Evolutionary conservation across 2,113 vertebrate species (phyloP).

Genomic region (Uria aalge): DNA sequence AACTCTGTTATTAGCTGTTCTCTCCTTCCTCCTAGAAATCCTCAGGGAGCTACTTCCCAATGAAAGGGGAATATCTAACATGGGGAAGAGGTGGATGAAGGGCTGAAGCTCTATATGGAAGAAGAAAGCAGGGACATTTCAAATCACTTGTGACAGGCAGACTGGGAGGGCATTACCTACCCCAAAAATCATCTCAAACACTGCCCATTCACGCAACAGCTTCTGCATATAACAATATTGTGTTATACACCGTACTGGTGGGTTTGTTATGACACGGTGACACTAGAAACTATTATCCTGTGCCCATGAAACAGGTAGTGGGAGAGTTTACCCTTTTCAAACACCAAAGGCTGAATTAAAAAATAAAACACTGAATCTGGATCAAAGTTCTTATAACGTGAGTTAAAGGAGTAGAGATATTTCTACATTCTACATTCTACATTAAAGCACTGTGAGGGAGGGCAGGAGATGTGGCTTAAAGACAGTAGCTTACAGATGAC

Average conservation of each 20-base stretch:
- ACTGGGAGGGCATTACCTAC: neutral
- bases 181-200: neutral
- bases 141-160: neutral
- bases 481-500: neutral
- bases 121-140: neutral
- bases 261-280: neutral
- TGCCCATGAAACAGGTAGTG: neutral
- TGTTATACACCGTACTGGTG: neutral
- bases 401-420: neutral
- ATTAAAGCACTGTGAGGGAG: neutral
- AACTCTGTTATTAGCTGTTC: slow-evolving; percentile 21
- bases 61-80: neutral
- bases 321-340: neutral
- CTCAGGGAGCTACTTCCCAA: neutral
- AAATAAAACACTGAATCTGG: neutral
- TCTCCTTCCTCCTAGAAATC: neutral
- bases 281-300: neutral
- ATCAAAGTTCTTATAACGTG: neutral
- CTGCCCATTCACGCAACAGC: neutral
- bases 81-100: neutral
- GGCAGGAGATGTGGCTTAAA: neutral
- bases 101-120: neutral
- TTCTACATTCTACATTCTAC: neutral
- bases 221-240: neutral
- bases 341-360: neutral